Base-by-base conservation (phyloP, 1,140 invertebrate species). In the Eulimnadia texana region DNA sequence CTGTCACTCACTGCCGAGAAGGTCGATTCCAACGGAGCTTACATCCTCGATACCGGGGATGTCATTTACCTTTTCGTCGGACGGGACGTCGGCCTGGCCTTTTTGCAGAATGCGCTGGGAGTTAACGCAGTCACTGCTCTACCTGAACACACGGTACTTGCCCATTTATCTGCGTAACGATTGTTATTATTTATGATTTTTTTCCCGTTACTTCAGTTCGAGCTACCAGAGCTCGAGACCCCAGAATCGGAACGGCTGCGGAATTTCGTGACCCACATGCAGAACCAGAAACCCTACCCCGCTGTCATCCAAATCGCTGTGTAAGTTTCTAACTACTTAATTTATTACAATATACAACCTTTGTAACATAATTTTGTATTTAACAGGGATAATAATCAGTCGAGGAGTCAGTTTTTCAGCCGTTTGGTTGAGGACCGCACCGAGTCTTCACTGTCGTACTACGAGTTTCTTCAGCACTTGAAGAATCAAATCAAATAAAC, bases 401-500 rank as follows among this genome's bases (percentile, higher is more conserved):
- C 83, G 53, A 80, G 88, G 64, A 78, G 80, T 49, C 70, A 84
- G 62, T 97, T 99, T 74, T 82, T 90, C 23, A 89, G 95, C 65
- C 82, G 84, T 66, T 79, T 99, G 67, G 80, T 97, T 24, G 95
- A 99, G 74, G 96, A 99, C 75, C 79, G 93, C 69, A 84, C 88
- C 64, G 94, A 98, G 74, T 86, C 85, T 63, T 84, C 90, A 53
- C 83, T 95, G 73, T 94, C 91, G 66, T 98, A 98, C 74, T 91
- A 93, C 74, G 96, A 99, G 81, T 99, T 98, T 76, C 79, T 99
- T 70, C 93, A 98, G 75, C 90, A 96, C 76, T 77, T 99, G 62
- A 91, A 93, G 74, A 83, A 82, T 68, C 88, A 93, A 76, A 80
- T 95, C 68, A 94, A 90, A 79, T 90, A 76, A 72, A 60, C 28